These are phyloP conservation scores for Morelia viridis DNA, from an alignment of 2,797 vertebrate species.

Conservation along the genomic window DNA sequence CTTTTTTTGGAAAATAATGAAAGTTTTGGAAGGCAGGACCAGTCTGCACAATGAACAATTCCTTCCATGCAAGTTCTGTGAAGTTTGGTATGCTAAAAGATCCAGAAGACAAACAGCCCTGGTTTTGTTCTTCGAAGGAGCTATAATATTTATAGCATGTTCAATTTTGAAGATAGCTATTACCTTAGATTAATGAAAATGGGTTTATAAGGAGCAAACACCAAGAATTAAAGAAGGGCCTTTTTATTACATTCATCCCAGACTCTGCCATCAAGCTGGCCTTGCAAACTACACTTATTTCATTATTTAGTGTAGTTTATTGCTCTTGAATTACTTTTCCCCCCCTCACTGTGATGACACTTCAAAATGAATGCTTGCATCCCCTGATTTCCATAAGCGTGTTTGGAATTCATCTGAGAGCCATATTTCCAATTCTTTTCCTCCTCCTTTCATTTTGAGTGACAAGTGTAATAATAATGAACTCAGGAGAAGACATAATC, in stretches of 20 bases:
- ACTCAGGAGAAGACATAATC: conserved; percentile 61
- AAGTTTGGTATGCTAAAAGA: neutral
- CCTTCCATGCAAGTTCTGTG: neutral
- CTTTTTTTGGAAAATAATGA: neutral
- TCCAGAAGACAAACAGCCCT: neutral
- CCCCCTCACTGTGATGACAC: conserved; percentile 24
- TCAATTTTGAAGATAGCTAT: neutral
- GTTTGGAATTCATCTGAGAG: conserved; percentile 58
- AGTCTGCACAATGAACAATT: too few relatives aligned
- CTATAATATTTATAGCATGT: neutral
- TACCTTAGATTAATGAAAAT: neutral
- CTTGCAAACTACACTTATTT: conserved; percentile 9
- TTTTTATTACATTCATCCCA: neutral
- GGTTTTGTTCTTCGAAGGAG: neutral
- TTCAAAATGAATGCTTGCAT: conserved; percentile 53
- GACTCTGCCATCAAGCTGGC: neutral
- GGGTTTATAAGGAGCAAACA: neutral
- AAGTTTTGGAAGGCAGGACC: neutral
- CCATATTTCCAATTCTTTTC: conserved; percentile 54
- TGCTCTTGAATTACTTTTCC: conserved; percentile 49
- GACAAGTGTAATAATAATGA: conserved; percentile 65
- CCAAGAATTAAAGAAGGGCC: neutral
- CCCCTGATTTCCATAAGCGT: conserved; percentile 54
- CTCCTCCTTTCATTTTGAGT: conserved; percentile 62
- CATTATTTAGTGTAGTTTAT: conserved; percentile 31